A percentile compares a stretch with the other conserved stretches of the same genome.
Evolutionary conservation across 1,140 invertebrate genomes (phyloP).

Genomic region (Macrostomum lignano): DNA sequence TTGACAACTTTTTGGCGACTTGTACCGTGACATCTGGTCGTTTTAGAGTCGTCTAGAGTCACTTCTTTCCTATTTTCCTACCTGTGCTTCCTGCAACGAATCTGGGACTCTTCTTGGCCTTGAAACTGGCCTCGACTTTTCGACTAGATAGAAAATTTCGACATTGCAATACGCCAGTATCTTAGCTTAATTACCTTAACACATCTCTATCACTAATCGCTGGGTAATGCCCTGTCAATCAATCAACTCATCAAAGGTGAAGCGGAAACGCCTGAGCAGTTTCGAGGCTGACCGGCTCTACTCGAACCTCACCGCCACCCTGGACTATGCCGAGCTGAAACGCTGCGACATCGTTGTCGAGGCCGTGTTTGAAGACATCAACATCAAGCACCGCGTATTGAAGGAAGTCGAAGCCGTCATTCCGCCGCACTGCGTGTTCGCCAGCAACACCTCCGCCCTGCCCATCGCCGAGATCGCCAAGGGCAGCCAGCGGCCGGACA

Average conservation of each 20-base stretch:
- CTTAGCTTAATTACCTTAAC: no score
- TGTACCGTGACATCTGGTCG: no score
- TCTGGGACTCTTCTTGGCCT: no score
- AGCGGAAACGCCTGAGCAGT: conserved; percentile 17
- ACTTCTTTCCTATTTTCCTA: no score
- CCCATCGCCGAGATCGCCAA: conserved; percentile 78
- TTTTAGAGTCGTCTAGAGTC: no score
- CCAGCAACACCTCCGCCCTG: conserved; percentile 87
- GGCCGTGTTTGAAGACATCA: conserved; percentile 89
- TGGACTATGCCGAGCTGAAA: conserved; percentile 57
- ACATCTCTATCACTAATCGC: no score
- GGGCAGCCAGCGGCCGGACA: conserved; percentile 64
- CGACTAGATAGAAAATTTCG: no score
- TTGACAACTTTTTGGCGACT: no score
- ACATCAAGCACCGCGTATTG: conserved; percentile 79
- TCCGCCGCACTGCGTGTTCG: conserved; percentile 65
- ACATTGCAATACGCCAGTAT: no score
- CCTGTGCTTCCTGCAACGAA: no score
- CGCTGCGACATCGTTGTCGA: conserved; percentile 80
- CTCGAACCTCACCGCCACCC: conserved; percentile 46
- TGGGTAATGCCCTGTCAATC: no score
- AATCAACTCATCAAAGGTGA: not conserved
- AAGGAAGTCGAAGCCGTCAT: conserved; percentile 66
- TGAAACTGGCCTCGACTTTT: no score
- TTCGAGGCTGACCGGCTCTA: conserved; percentile 49